These are phyloP conservation scores for Calidris pygmaea DNA, from an alignment of 2,113 vertebrate species.

Conservation along the genomic window DNA sequence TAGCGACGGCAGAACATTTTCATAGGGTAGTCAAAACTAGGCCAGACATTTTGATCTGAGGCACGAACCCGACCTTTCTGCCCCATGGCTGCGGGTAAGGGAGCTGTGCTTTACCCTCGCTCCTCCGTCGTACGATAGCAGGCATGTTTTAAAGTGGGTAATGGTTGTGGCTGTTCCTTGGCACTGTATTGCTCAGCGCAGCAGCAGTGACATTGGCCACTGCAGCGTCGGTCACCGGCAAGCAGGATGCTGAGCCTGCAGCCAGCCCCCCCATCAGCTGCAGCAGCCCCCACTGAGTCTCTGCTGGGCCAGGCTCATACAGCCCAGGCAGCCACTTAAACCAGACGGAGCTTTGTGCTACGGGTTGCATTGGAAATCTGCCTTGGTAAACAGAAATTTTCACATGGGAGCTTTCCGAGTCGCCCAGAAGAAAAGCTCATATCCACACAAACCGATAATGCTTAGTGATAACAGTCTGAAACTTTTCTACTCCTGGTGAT, in stretches of 20 bases:
- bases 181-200: neutral
- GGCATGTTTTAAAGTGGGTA: neutral
- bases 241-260: neutral
- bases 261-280: neutral
- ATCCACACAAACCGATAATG: neutral
- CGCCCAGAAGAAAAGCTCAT: neutral
- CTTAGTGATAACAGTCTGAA: neutral
- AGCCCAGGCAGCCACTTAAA: neutral
- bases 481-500: neutral
- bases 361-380: neutral
- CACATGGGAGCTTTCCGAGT: neutral
- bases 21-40: neutral
- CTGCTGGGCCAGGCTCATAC: neutral
- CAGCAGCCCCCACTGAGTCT: neutral
- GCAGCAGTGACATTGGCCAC: accelerated
- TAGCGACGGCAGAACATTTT: neutral
- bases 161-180: neutral
- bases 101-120: neutral
- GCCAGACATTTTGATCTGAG: neutral
- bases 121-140: accelerated
- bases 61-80: accelerated
- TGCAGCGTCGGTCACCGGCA: accelerated
- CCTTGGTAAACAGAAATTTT: neutral
- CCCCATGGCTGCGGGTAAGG: neutral
- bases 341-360: neutral